These are phyloP conservation scores for Dione juno DNA, from an alignment of 2,888 invertebrate species.

Conservation along the genomic window DNA sequence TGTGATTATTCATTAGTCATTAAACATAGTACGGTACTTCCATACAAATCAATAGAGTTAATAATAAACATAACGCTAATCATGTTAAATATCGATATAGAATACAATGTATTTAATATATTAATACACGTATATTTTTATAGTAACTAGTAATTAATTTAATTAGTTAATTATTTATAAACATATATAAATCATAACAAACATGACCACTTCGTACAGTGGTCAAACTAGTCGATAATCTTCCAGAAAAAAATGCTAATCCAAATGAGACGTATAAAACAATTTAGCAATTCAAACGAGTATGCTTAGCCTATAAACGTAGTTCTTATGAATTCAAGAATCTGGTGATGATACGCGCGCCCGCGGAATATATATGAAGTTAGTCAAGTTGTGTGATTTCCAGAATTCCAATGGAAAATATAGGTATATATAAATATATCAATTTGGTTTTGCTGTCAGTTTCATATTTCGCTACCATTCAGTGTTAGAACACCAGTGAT, in stretches of 20 bases:
- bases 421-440: conserved; percentile 27
- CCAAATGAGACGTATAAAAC: conserved; percentile 26
- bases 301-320: conserved; percentile 35
- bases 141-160: no score
- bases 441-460: neutral
- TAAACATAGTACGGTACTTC: no score
- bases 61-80: no score
- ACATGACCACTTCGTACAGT: no score
- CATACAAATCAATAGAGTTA: no score
- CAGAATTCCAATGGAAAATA: conserved; percentile 34
- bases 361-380: conserved; percentile 39
- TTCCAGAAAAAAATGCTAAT: conserved; percentile 32
- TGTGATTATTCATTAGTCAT: no score
- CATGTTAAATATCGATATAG: no score
- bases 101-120: no score
- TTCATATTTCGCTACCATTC: neutral
- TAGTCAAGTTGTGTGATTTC: conserved; percentile 35
- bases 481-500: neutral
- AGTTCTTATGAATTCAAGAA: conserved; percentile 38
- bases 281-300: conserved; percentile 37
- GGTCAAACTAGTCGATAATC: neutral
- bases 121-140: no score
- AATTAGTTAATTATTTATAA: no score
- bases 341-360: conserved; percentile 36
- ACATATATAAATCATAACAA: no score